Conservation (phyloP, 2,797 vertebrate species). For the Sebastes glaucus region DNA sequence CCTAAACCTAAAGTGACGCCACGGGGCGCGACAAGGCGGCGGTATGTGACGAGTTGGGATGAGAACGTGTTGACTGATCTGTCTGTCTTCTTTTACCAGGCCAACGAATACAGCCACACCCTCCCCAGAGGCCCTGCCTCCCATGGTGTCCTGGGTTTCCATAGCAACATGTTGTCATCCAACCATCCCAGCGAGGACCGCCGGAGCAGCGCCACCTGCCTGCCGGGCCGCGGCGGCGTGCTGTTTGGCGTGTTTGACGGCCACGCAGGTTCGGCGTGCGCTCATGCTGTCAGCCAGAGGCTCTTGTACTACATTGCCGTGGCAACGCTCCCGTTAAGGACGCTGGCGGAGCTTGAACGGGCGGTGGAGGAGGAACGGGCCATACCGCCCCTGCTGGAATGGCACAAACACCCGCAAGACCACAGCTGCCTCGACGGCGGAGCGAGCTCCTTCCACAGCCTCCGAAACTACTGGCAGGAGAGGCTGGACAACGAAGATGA, state of each 20-base stretch:
- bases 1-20: neutral
- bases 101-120: constrained; percentile 69
- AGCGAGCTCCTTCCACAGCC: constrained; percentile 61
- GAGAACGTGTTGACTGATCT: neutral
- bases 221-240: constrained; percentile 55
- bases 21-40: fast-evolving
- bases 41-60: neutral
- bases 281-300: constrained; percentile 72
- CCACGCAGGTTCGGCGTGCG: constrained; percentile 69
- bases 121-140: constrained; percentile 60
- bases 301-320: constrained; percentile 75
- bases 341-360: constrained; percentile 52
- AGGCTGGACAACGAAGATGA: constrained; percentile 29
- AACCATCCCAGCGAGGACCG: constrained; percentile 73
- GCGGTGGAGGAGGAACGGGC: constrained; percentile 68
- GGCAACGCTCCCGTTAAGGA: constrained; percentile 62
- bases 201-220: constrained; percentile 72
- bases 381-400: constrained; percentile 63
- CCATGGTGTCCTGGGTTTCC: constrained; percentile 67
- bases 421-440: constrained; percentile 49
- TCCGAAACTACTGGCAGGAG: constrained; percentile 76
- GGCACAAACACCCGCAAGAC: constrained; percentile 76
- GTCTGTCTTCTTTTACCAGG: constrained; percentile 41
- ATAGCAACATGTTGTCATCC: constrained; percentile 75
- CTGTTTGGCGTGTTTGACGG: constrained; percentile 76